Evolutionary conservation across 2,797 vertebrate species (phyloP).

Genomic region (Eidolon dupreanum): DNA sequence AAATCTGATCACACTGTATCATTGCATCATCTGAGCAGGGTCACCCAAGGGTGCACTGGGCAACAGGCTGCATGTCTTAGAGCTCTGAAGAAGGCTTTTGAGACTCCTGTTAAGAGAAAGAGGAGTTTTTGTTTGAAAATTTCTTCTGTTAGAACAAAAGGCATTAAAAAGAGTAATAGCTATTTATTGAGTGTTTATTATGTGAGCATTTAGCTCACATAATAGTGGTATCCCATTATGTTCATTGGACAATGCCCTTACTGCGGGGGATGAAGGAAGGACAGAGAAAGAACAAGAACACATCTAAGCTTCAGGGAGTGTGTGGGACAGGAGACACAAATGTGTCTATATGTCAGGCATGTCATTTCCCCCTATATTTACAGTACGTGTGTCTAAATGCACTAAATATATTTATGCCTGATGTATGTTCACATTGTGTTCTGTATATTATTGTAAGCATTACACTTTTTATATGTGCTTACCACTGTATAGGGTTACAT

Average conservation of each 20-base stretch:
- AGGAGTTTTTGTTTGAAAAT: background rate
- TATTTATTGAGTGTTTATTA: background rate
- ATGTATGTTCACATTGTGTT: background rate
- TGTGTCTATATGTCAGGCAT: background rate
- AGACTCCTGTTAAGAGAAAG: background rate
- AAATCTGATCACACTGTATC: background rate
- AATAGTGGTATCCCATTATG: no score
- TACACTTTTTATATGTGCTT: background rate
- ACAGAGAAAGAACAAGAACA: background rate
- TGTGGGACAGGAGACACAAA: background rate
- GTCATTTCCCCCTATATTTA: background rate
- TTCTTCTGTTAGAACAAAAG: background rate
- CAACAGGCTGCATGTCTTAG: background rate
- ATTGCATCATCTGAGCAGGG: background rate
- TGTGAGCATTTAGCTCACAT: background rate
- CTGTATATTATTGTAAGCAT: background rate
- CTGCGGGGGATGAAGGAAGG: background rate
- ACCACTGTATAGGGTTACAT: background rate
- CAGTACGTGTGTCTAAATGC: background rate
- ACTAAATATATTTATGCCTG: background rate
- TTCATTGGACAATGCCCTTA: background rate
- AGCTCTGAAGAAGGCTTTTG: background rate
- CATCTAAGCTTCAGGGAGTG: background rate
- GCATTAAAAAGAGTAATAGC: background rate
- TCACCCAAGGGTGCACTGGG: constrained; percentile 26